Base-by-base conservation (phyloP, 2,113 vertebrate genomes). In the Tautogolabrus adspersus region DNA sequence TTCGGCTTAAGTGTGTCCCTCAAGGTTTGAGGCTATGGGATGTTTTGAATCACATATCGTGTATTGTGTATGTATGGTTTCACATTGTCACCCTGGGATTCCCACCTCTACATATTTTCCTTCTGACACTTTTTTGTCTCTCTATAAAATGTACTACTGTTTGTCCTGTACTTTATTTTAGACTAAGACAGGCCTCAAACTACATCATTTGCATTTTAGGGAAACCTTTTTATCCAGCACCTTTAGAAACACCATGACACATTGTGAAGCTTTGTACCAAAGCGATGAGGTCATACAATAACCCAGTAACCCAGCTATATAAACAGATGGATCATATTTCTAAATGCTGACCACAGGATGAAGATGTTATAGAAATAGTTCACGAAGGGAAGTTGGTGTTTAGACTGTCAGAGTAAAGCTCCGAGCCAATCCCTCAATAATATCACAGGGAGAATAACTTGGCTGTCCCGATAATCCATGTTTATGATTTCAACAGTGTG, bases 401-500 rank as follows among this genome's bases (percentile, higher is more conserved):
- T 75, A 46, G 63, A 11, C 57, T 55, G 60, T 55, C 58, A 77
- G 49, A 76, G 54, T 15, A 19, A 47, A 64, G 57, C 1, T 26
- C 10, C 44, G 72, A 66, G 42, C 42, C 49, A 66, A 44, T 30
- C 59, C 64, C 21, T 55, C 56, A 49, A 58, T 49, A 77, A 64
- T 56, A 78, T 69, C 47, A 49, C 59, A 23, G 69, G 38, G 57
- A 69, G 67, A 65, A 71, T 42, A 71, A 59, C 26, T 46, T 54
- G 63, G 64, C 84, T 49, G 22, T 64, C 81, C 40, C 22, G 23
- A 75, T 26, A 54, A 66, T 66, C 51, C 64, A 40, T 86, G 74
- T 87, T 86, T 85, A 82, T 52, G 68, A 79, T 66, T 83, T 82
- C 72, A 74, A 72, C 49, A 40, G 55, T 8, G 65, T 1, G 11